Evolutionary conservation across 1,140 invertebrate species (phyloP), one percentile per base, ranked within the genome.

Genomic region (Galendromus occidentalis): DNA sequence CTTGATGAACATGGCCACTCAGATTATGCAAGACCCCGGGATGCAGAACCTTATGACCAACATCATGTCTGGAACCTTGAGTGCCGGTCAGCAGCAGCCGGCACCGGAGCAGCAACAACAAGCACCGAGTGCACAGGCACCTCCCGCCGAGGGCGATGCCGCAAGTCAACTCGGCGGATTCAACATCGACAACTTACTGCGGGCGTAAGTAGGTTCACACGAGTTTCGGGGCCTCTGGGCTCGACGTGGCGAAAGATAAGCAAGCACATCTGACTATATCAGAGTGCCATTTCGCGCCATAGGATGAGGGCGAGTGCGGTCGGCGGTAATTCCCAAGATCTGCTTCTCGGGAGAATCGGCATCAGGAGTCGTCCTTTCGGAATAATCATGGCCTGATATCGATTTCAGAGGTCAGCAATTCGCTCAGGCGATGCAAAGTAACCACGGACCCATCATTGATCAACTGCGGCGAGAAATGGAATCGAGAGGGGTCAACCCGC

Each of bases 1-100:
- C 14, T 73, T 90, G 14, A 79, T 87, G 70, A 85, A 82, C 67
- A 86, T 88, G 68, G 87, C 87, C 1, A 81, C 81, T 41, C 83
- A 86, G 72, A 84, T 90, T 80, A 76, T 90, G 47, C 78, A 81
- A 6, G 83, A 89, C 75, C 86, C 86, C 1, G 80, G 79, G 42
- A 85, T 89, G 81, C 82, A 85, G 72, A 84, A 84, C 72, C 79
- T 87, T 75, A 75, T 79, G 75, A 71, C 73, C 29, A 73, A 71
- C 44, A 70, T 78, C 47, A 77, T 81, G 72, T 75, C 74, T 66
- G 75, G 72, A 22, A 45, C 65, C 29, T 64, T 67, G 25, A 65
- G 22, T 33, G 44, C 25, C 20, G 41, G 25, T 7, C 5, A 20
- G 18, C 66, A 67, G 28, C 28, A 18, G 29, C 30, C 33, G n/a